Percentiles rank a stretch among this genome's conserved stretches.
Conservation (phyloP, 2,888 invertebrate species). For the Danaus chrysippus region DNA sequence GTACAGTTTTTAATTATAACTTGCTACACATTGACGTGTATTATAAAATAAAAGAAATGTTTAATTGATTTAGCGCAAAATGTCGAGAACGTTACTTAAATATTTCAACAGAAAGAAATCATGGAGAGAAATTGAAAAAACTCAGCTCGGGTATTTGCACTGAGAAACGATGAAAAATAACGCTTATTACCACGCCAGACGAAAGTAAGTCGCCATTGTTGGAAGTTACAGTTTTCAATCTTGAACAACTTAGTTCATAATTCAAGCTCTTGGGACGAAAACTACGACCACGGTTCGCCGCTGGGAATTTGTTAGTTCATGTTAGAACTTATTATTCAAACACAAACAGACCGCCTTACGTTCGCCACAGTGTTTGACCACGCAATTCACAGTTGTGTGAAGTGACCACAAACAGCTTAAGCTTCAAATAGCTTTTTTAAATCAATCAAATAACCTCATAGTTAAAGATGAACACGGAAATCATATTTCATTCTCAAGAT, state of each 20-base stretch:
- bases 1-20: too few species aligned
- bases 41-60: slow-evolving; percentile 32
- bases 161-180: slow-evolving; percentile 48
- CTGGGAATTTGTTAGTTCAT: slow-evolving; percentile 48
- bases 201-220: slow-evolving; percentile 38
- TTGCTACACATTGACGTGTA: background rate
- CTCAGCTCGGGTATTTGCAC: slow-evolving; percentile 33
- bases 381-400: slow-evolving; percentile 42
- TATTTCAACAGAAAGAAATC: slow-evolving; percentile 29
- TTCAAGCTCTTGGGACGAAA: slow-evolving; percentile 49
- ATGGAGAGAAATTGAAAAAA: slow-evolving; percentile 23
- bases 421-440: background rate
- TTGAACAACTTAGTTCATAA: slow-evolving; percentile 61
- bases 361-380: slow-evolving; percentile 37
- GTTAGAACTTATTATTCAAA: slow-evolving; percentile 34
- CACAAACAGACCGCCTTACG: slow-evolving; percentile 30
- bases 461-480: too few species aligned
- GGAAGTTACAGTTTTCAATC: slow-evolving; percentile 55
- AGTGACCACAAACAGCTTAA: slow-evolving; percentile 15
- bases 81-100: slow-evolving; percentile 40
- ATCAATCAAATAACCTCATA: too few species aligned
- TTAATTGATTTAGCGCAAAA: slow-evolving; percentile 33
- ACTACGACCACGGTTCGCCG: slow-evolving; percentile 40
- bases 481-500: too few species aligned
- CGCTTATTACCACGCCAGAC: slow-evolving; percentile 34